These are phyloP conservation scores for Grallaria varia DNA, from an alignment of 2,113 vertebrate genomes.

Conservation along the genomic window DNA sequence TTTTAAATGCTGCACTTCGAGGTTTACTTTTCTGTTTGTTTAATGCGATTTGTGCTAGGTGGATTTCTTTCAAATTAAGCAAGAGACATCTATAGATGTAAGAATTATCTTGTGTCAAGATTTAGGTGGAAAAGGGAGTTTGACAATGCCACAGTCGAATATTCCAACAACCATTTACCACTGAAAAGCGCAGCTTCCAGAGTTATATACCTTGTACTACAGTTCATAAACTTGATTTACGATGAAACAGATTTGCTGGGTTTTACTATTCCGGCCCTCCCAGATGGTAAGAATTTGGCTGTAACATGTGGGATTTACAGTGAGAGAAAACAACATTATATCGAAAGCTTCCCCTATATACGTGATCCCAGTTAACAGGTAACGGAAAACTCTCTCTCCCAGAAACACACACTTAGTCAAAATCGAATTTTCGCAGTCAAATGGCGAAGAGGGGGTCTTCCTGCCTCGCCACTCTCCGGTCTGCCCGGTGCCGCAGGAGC, in stretches of 20 bases:
- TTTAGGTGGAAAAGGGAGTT: neutral
- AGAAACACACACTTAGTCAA: neutral
- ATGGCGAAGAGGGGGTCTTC: neutral
- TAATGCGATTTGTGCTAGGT: neutral
- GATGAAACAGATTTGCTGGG: neutral
- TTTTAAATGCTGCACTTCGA: neutral
- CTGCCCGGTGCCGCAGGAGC: neutral
- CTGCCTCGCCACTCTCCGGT: neutral
- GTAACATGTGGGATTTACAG: conserved; percentile 13
- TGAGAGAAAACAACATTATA: neutral
- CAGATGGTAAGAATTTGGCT: conserved; percentile 48
- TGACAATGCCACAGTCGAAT: neutral
- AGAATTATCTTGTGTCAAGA: neutral
- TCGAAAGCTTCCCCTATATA: neutral
- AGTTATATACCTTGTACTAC: conserved; percentile 39
- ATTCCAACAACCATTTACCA: conserved; percentile 32
- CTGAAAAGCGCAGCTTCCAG: neutral
- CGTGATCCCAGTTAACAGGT: neutral
- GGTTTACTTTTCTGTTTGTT: neutral
- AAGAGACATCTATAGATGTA: neutral
- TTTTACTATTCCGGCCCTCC: conserved; percentile 50
- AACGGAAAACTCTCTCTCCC: neutral
- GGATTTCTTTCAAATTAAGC: neutral
- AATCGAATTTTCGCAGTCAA: neutral
- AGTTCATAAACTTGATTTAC: conserved; percentile 64